Base-by-base conservation (phyloP, 2,797 vertebrate species). In the Galaxias olidus region DNA sequence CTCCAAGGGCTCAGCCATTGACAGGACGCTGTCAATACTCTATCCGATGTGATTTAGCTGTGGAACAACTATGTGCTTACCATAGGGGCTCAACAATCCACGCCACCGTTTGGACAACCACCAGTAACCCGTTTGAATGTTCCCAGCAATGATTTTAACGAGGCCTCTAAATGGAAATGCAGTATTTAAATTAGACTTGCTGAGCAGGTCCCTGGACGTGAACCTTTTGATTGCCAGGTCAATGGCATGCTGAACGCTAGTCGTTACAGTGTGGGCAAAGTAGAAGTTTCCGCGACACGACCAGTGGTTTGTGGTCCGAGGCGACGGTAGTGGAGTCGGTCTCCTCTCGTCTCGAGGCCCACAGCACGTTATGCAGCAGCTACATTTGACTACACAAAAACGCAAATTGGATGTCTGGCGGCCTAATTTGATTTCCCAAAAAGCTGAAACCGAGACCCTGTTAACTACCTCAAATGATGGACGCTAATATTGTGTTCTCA, bases 11-110 rank as follows among this genome's bases (percentile, higher is more conserved):
- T 90, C 79, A 54, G 83, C 90, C 94, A 94, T 96, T 94, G 96
- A 97, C 93, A 92, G 90, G 84, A 88, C 82, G 86, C 83, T 94
- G 95, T 96, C 95, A 87, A 97, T 98, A 96, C 75, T 86, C 91
- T 90, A 93, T 94, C 91, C 92, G 91, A 91, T 84, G 90, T 91
- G 91, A 93, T 94, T 93, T 93, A 91, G 88, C 82, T 85, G 84
- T 74, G 77, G 85, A 91, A 86, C 91, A 93, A 94, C 91, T 88
- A 86, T 89, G 89, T 84, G 82, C 87, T 93, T 75, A 53, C 90
- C 86, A 84, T 90, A 85, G 69, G 81, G 83, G 89, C 86, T 84
- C 76, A 74, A 74, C 78, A 87, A 73, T 84, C 79, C 77, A 63
- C 53, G 60, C 65, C 63, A 63, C 71, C 14, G 46, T 71, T 66